Percentiles rank a stretch among this genome's conserved stretches.
Evolutionary conservation across 2,797 vertebrate species (phyloP).

Genomic region (Leucoraja ocellata): DNA sequence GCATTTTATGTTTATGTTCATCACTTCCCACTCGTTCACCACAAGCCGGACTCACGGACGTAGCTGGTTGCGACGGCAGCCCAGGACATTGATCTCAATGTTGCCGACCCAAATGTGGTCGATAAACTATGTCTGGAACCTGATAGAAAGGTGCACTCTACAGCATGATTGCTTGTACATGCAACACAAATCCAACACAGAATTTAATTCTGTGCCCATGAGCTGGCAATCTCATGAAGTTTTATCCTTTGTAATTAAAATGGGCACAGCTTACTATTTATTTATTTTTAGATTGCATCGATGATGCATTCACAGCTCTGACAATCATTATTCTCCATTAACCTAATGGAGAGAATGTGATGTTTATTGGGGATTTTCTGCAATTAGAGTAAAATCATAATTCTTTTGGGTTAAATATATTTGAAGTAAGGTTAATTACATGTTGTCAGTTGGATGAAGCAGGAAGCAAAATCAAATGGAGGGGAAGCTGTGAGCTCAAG

Average conservation of each 20-base stretch:
- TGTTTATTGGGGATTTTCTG: neutral
- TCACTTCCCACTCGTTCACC: no score
- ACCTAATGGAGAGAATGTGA: neutral
- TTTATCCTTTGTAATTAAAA: neutral
- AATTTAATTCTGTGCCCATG: neutral
- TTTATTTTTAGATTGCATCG: neutral
- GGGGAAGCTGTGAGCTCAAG: constrained; percentile 15
- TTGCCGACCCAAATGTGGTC: no score
- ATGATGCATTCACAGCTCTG: neutral
- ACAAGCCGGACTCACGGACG: no score
- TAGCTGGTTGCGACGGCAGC: no score
- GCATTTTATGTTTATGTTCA: no score
- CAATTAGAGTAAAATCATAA: constrained; percentile 23
- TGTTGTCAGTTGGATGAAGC: constrained; percentile 19
- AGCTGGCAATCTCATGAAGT: neutral
- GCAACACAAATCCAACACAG: neutral
- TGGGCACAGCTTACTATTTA: neutral
- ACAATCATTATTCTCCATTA: constrained; percentile 7
- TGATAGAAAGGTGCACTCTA: neutral
- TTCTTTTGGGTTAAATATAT: constrained; percentile 5
- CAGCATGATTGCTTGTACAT: neutral
- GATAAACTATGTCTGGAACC: no score
- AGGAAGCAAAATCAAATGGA: constrained; percentile 21
- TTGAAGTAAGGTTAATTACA: constrained; percentile 28
- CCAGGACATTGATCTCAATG: no score